phyloP scores from a whole-genome alignment of 2,113 vertebrate genomes.

The Piaya cayana region DNA sequence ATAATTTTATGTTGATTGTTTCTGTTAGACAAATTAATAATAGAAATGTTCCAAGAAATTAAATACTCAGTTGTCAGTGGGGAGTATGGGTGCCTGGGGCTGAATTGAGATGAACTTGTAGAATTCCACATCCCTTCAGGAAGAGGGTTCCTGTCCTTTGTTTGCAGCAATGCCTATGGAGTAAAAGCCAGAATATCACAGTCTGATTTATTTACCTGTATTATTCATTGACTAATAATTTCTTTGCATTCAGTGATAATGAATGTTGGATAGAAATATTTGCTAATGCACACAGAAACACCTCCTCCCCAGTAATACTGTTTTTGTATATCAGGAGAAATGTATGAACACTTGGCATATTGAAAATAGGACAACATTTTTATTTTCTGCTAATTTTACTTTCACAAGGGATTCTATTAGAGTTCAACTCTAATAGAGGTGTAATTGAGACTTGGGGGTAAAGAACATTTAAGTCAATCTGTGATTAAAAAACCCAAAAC shows the following conservation, averaged over 20 bases:
- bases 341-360: not conserved
- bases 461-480: not conserved
- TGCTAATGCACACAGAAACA: not conserved
- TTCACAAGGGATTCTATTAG: not conserved
- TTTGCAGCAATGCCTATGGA: not conserved
- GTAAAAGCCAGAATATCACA: not conserved
- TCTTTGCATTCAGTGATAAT: constrained; percentile 2
- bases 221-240: constrained; percentile 54
- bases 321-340: not conserved
- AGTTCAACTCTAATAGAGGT: not conserved
- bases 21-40: constrained; percentile 51
- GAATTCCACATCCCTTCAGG: not conserved
- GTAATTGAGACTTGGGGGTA: not conserved
- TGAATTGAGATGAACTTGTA: constrained; percentile 28
- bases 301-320: not conserved
- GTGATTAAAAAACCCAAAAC: not conserved
- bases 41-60: constrained; percentile 35
- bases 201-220: constrained; percentile 32
- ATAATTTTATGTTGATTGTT: constrained; percentile 1
- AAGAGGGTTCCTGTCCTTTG: not conserved
- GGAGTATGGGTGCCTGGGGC: not conserved
- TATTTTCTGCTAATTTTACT: not conserved
- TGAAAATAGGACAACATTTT: not conserved
- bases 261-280: not conserved
- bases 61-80: constrained; percentile 17